Evolutionary conservation across 2,797 vertebrate species (phyloP).

Genomic region (Eidolon dupreanum): DNA sequence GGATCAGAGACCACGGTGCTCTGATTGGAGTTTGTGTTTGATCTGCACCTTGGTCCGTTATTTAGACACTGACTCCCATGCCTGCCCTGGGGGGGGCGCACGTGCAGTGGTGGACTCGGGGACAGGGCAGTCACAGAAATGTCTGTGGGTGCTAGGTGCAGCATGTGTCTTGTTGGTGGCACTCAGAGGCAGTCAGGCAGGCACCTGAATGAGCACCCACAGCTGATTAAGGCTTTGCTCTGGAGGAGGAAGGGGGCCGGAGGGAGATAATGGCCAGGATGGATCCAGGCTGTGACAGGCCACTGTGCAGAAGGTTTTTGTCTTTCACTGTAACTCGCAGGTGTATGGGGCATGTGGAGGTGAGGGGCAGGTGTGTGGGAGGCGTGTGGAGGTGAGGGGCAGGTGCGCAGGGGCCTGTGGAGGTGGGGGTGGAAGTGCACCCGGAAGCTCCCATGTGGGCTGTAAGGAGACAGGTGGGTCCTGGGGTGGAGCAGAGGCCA

Average conservation of each 20-base stretch:
- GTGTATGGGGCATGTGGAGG: background rate
- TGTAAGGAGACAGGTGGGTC: background rate
- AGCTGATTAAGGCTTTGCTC: background rate
- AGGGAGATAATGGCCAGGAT: background rate
- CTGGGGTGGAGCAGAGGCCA: background rate
- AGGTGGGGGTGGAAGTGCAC: background rate
- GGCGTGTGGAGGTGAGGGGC: background rate
- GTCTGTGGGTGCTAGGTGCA: rapidly evolving
- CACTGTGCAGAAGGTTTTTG: background rate
- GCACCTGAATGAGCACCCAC: background rate
- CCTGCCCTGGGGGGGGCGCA: background rate
- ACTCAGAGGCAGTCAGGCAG: background rate
- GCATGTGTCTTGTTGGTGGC: background rate
- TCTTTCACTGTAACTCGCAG: background rate
- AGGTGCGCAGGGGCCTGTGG: background rate
- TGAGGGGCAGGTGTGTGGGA: background rate
- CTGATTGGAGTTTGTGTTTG: background rate
- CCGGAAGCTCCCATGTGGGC: background rate
- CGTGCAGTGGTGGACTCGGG: background rate
- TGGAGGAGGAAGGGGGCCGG: background rate
- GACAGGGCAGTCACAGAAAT: background rate
- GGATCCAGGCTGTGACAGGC: background rate
- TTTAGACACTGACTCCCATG: background rate
- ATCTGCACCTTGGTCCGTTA: background rate
- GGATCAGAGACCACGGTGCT: rapidly evolving